Conservation (phyloP, 1,140 invertebrate species). For the Anastrepha obliqua region DNA sequence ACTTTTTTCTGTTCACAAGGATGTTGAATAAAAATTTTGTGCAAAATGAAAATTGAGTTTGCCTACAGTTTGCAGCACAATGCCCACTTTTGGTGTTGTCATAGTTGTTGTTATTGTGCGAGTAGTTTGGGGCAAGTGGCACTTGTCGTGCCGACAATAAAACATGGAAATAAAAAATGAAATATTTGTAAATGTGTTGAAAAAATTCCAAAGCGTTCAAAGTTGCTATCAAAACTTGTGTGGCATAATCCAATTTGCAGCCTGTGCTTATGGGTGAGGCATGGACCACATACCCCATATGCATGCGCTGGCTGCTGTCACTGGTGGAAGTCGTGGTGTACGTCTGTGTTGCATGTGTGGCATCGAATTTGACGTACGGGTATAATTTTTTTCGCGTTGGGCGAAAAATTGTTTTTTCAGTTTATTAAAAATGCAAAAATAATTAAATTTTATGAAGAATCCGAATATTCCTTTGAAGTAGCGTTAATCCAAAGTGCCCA, state of each 20-base stretch:
- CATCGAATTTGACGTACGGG: background rate
- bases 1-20: background rate
- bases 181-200: background rate
- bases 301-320: background rate
- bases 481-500: background rate
- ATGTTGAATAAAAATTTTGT: background rate
- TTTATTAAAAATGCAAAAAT: slow-evolving; percentile 43
- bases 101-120: background rate
- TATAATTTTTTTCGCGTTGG: background rate
- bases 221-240: slow-evolving; percentile 51
- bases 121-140: slow-evolving; percentile 16
- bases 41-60: slow-evolving; percentile 48
- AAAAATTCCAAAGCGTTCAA: slow-evolving; percentile 44
- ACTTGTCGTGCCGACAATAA: slow-evolving; percentile 26
- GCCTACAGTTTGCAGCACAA: slow-evolving; percentile 23
- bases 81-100: slow-evolving; percentile 6
- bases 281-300: background rate
- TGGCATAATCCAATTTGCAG: slow-evolving; percentile 48
- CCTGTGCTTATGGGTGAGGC: background rate
- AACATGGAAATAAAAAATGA: background rate
- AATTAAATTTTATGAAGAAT: slow-evolving; percentile 34
- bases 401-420: slow-evolving; percentile 10
- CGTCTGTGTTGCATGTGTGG: background rate
- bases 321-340: background rate
- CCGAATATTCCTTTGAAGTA: background rate